Evolutionary conservation across 2,888 invertebrate genomes (phyloP).

Genomic region (Polyommatus icarus): DNA sequence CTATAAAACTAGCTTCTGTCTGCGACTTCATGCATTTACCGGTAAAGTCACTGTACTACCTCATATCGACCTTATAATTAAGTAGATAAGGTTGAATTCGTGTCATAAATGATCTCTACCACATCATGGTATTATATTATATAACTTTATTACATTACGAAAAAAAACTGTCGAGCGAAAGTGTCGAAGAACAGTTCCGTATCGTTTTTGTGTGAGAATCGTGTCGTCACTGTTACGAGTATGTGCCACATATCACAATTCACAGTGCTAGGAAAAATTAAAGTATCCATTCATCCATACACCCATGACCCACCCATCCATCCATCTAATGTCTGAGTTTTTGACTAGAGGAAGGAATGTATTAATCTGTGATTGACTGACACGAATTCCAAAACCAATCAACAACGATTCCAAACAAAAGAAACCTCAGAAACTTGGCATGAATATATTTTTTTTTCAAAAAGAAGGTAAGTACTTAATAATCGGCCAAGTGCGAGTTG

Average conservation of each 20-base stretch:
- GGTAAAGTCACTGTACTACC: not conserved
- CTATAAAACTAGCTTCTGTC: not conserved
- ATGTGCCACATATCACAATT: not conserved
- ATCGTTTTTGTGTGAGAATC: constrained; percentile 14
- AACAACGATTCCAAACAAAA: too few relatives aligned
- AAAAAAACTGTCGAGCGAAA: constrained; percentile 9
- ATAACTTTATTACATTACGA: constrained; percentile 12
- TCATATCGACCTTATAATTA: not conserved
- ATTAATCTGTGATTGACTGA: too few relatives aligned
- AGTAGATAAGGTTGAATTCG: not conserved
- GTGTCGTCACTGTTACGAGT: not conserved
- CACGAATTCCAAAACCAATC: too few relatives aligned
- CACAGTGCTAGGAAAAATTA: not conserved
- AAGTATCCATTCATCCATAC: not conserved
- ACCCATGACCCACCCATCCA: too few relatives aligned
- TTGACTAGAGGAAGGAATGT: too few relatives aligned
- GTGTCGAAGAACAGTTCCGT: constrained; percentile 6
- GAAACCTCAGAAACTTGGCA: too few relatives aligned
- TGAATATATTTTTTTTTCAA: too few relatives aligned
- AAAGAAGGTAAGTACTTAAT: too few relatives aligned
- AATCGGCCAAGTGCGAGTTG: too few relatives aligned
- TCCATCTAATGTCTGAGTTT: too few relatives aligned
- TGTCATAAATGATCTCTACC: not conserved
- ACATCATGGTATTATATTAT: not conserved
- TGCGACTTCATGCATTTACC: too few relatives aligned